Evolutionary conservation across 2,797 vertebrate species (phyloP).

Genomic region (Myiotriccus ornatus): DNA sequence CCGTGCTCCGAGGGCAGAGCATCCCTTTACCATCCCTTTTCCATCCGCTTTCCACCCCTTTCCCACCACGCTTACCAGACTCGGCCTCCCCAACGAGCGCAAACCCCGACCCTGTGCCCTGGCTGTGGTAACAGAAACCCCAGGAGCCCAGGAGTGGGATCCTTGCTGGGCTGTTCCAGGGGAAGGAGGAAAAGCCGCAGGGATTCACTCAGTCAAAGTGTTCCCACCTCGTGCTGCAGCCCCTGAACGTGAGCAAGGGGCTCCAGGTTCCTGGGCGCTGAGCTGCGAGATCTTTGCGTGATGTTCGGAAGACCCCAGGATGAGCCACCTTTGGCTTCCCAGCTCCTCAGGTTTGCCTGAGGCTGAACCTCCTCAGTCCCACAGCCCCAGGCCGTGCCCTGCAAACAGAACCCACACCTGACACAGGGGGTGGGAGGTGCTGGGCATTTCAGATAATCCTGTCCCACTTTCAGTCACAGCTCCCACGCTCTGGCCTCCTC

Average conservation of each 20-base stretch:
- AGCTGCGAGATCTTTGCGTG: not conserved
- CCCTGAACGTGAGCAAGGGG: not conserved
- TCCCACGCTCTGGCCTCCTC: not conserved
- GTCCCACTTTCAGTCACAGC: rapidly evolving
- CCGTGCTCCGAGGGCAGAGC: not conserved
- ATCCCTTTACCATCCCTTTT: not conserved
- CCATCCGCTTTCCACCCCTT: not conserved
- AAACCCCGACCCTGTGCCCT: rapidly evolving
- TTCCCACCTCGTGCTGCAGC: not conserved
- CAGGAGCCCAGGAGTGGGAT: not conserved
- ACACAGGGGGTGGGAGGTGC: rapidly evolving
- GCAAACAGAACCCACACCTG: not conserved
- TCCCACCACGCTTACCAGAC: not conserved
- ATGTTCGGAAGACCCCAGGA: not conserved
- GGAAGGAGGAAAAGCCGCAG: rapidly evolving
- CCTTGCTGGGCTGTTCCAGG: rapidly evolving
- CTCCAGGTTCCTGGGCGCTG: not conserved
- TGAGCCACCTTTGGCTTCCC: not conserved
- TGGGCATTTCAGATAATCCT: not conserved
- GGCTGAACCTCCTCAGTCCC: not conserved
- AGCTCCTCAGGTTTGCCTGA: not conserved
- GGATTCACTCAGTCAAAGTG: rapidly evolving
- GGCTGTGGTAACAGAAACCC: rapidly evolving
- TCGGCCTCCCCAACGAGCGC: rapidly evolving
- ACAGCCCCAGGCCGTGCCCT: not conserved